These are phyloP conservation scores for Setophaga kirtlandii DNA, from an alignment of 2,113 vertebrate species.

Conservation along the genomic window DNA sequence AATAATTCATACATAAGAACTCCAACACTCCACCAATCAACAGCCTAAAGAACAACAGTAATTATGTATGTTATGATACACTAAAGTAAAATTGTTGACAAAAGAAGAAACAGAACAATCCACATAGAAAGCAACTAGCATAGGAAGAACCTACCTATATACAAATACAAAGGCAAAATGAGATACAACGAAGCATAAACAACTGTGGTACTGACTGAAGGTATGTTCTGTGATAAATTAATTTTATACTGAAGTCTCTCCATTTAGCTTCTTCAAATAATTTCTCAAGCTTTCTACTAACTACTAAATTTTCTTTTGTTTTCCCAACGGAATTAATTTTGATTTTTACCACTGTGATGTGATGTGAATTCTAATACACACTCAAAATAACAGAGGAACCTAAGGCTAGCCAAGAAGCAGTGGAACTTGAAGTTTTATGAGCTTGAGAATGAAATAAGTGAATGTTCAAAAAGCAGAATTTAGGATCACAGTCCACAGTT, in stretches of 20 bases:
- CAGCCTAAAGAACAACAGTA: conserved; percentile 81
- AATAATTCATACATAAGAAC: conserved; percentile 97
- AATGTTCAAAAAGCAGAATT: neutral
- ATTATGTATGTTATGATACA: neutral
- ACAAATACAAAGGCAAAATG: neutral
- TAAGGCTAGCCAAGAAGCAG: neutral
- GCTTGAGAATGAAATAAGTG: neutral
- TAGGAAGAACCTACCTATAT: neutral
- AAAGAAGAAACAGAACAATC: neutral
- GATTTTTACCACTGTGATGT: neutral
- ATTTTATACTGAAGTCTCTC: neutral
- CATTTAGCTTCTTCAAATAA: neutral
- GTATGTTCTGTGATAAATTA: neutral
- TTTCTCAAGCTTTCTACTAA: neutral
- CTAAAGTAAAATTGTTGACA: neutral
- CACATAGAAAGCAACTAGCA: neutral
- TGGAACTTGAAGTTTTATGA: neutral
- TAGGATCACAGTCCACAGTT: neutral
- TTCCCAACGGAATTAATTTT: fast-evolving
- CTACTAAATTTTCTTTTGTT: neutral
- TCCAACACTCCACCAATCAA: conserved; percentile 99
- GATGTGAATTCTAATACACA: neutral
- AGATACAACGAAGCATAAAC: neutral
- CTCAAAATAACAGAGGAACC: neutral
- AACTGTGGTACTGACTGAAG: neutral